Evolutionary conservation across 2,113 vertebrate species (phyloP).

Genomic region (Corydoras sp.): DNA sequence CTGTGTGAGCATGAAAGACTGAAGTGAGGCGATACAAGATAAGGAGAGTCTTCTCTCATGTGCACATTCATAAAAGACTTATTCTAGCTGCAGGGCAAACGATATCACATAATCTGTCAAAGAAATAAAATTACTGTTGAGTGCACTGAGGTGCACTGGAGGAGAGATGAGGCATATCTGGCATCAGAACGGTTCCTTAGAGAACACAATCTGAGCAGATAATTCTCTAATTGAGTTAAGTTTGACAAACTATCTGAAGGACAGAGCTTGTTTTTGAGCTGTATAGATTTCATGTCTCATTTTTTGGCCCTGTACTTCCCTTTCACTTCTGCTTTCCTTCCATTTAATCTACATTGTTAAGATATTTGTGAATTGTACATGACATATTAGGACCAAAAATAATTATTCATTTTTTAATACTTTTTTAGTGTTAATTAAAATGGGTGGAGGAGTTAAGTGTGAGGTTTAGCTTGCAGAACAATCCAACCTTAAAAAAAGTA

Average conservation of each 20-base stretch:
- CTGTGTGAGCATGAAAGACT: background rate
- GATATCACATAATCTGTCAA: slow-evolving; percentile 23
- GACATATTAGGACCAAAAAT: background rate
- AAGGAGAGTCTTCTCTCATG: background rate
- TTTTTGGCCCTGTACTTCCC: background rate
- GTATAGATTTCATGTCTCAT: slow-evolving; percentile 5
- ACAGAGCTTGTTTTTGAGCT: slow-evolving; percentile 17
- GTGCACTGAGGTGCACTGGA: background rate
- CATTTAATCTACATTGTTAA: background rate
- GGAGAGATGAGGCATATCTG: slow-evolving; percentile 3
- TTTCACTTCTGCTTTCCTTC: background rate
- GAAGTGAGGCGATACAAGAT: background rate
- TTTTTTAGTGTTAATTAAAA: too few relatives aligned
- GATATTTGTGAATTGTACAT: slow-evolving; percentile 31
- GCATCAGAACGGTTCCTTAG: slow-evolving; percentile 1
- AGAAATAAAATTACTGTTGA: slow-evolving; percentile 13
- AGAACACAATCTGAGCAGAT: slow-evolving; percentile 13
- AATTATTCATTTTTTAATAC: background rate
- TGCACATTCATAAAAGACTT: slow-evolving; percentile 3
- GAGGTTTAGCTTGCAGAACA: too few relatives aligned
- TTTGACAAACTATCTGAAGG: slow-evolving; percentile 5
- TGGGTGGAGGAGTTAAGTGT: too few relatives aligned
- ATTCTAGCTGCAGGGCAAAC: slow-evolving; percentile 4
- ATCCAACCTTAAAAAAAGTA: too few relatives aligned
- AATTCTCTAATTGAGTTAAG: slow-evolving; percentile 34